Percentiles rank a stretch among this genome's conserved stretches.
These are phyloP conservation scores for Rhyacichthys aspro DNA, from an alignment of 2,797 vertebrate species.

Conservation along the genomic window DNA sequence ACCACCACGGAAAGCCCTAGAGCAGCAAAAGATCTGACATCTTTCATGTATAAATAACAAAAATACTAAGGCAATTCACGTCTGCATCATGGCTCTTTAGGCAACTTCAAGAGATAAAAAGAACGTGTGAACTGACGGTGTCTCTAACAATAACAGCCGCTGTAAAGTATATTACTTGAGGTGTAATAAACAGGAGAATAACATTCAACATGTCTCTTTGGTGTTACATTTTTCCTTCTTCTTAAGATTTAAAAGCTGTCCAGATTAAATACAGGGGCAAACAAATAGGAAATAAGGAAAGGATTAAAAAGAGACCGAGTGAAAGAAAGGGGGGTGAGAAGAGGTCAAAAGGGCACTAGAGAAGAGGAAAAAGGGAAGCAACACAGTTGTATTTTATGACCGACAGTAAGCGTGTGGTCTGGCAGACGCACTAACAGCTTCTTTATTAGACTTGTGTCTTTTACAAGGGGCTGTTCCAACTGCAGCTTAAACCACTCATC, in stretches of 20 bases:
- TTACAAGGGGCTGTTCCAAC: conserved; percentile 46
- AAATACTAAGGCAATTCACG: not conserved
- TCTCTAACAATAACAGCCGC: too few species aligned
- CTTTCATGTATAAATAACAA: too few species aligned
- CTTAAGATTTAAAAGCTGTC: too few species aligned
- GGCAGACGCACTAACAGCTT: conserved; percentile 48
- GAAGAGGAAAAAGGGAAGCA: conserved; percentile 41
- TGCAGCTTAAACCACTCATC: conserved; percentile 39
- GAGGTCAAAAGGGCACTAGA: conserved; percentile 37
- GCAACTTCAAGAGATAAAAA: too few species aligned
- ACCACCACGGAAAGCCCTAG: conserved; percentile 37
- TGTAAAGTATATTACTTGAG: too few species aligned
- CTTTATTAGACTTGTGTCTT: conserved; percentile 60
- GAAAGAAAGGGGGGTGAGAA: conserved; percentile 1
- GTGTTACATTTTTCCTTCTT: too few species aligned
- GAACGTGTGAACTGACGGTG: too few species aligned
- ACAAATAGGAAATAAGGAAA: conserved; percentile 6
- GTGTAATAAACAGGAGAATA: too few species aligned
- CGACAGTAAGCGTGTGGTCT: conserved; percentile 61
- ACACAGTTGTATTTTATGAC: conserved; percentile 59
- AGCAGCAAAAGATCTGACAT: conserved; percentile 24
- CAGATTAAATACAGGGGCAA: too few species aligned
- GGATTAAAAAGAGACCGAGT: conserved; percentile 8
- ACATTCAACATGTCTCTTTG: too few species aligned
- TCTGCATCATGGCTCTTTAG: too few species aligned